Conservation (phyloP, 2,113 vertebrate species). For the Plecotus auritus region DNA sequence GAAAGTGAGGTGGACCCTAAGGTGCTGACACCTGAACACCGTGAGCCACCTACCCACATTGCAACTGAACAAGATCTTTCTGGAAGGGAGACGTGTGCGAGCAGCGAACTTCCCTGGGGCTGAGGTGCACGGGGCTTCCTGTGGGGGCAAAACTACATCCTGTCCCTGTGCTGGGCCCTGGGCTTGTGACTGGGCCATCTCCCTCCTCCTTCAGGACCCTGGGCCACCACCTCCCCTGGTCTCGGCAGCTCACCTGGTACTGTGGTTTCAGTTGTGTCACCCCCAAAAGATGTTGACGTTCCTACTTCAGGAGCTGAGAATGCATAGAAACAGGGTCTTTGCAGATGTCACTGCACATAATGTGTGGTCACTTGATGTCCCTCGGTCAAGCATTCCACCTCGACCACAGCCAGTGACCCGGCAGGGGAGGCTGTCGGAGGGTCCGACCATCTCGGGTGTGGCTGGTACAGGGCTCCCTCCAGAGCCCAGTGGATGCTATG, state of each 20-base stretch:
- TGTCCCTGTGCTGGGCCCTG: neutral
- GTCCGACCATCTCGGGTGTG: too few relatives aligned
- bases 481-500: neutral
- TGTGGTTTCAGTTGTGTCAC: neutral
- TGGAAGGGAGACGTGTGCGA: neutral
- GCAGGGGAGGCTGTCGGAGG: neutral
- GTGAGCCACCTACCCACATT: neutral
- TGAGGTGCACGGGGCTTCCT: too few relatives aligned
- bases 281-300: neutral
- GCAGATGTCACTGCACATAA: neutral
- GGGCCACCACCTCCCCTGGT: neutral
- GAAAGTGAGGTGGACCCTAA: neutral
- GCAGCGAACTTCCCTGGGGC: too few relatives aligned
- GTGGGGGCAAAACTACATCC: neutral
- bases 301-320: neutral
- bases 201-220: neutral
- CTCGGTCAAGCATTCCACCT: too few relatives aligned
- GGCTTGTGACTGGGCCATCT: neutral
- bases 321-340: neutral
- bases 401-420: neutral
- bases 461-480: fast-evolving
- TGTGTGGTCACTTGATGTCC: neutral
- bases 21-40: neutral
- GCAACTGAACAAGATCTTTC: neutral
- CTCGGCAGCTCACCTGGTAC: neutral